These are phyloP conservation scores for Dromas ardeola DNA, from an alignment of 2,113 vertebrate genomes.

Conservation along the genomic window DNA sequence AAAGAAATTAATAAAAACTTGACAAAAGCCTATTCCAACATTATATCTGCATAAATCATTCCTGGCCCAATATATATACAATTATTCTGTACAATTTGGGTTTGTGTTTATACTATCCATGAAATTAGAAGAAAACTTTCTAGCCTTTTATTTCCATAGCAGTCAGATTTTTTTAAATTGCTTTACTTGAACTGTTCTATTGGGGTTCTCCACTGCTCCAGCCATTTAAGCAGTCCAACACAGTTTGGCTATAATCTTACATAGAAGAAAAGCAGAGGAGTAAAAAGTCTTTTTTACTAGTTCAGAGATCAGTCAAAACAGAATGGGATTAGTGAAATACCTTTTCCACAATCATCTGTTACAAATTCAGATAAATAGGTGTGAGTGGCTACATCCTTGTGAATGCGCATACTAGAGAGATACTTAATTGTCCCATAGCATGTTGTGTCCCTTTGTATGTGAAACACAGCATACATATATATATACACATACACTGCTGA, in stretches of 20 bases:
- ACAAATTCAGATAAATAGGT: background rate
- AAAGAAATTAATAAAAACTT: background rate
- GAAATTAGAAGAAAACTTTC: conserved; percentile 17
- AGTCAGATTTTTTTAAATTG: conserved; percentile 21
- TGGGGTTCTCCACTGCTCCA: background rate
- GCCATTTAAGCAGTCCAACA: background rate
- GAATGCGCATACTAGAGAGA: background rate
- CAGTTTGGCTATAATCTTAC: background rate
- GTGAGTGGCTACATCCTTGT: background rate
- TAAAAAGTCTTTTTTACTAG: background rate
- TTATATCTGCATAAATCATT: background rate
- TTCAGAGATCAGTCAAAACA: background rate
- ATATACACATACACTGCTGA: background rate
- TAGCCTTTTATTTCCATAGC: background rate
- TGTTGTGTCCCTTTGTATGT: background rate
- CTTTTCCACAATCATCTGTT: background rate
- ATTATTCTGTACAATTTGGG: background rate
- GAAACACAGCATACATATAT: background rate
- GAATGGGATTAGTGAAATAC: background rate
- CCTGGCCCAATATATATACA: background rate
- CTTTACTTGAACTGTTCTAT: background rate
- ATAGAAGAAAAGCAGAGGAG: background rate
- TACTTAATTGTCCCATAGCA: background rate
- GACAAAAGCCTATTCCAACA: background rate
- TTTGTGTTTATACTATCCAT: background rate